Evolutionary conservation across 2,888 invertebrate genomes (phyloP), one percentile per base, ranked within the genome.

Genomic region (Ptilodon capucinus): DNA sequence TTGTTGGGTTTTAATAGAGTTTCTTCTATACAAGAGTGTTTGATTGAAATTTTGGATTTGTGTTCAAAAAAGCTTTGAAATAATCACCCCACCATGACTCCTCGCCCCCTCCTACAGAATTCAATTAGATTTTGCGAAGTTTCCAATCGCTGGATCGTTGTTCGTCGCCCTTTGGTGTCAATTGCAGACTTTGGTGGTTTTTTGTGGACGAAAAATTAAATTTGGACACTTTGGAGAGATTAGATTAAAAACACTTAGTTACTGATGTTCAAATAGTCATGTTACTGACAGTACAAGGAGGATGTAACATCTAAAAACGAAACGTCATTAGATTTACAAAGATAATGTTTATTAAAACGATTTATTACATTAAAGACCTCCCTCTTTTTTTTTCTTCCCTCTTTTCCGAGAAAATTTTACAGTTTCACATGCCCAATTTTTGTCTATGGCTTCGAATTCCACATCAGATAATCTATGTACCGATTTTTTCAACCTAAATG

Each of bases 61-160:
- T 41, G 51, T 53, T 34, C 49, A 52, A 49, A 32, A 54, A 51
- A 54, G 50, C 51, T 63, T 51, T 62, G 49, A 58, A 48, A 46
- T 58, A 51, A 61, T 56, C 49, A 45, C 19, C 16, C 41, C 40
- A 16, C 9, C 32, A 21, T n/a, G 16, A 30, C 43, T 40, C 44
- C 49, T 30, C 21, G 38, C 16, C 25, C 43, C 48, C 53, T n/a
- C 45, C 48, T 54, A 32, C 42, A 52, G 53, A 68, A 65, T 71
- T 67, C 64, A 74, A 75, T 75, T 71, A 65, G 57, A 68, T 60
- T 63, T 51, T 54, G 48, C 59, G 49, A 63, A 64, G 65, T 68
- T 71, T 71, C 63, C 64, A 68, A 71, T 71, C 65, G 59, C 54
- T 51, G 44, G 44, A 39, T 49, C 41, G 61, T 57, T 73, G 62